Conservation (phyloP, 2,113 vertebrate species). For the Thomomys bottae region DNA sequence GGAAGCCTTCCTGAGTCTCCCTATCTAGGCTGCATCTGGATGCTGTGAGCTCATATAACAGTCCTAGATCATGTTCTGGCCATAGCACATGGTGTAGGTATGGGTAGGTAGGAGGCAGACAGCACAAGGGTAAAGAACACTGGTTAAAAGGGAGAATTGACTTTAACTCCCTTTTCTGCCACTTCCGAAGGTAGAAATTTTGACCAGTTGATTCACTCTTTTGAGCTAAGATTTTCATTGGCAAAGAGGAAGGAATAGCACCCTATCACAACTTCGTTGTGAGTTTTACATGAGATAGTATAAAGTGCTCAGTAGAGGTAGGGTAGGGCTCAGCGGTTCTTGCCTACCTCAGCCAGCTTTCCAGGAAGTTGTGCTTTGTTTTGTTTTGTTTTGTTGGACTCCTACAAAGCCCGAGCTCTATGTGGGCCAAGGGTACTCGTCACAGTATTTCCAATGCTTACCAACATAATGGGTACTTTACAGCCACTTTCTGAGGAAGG, state of each 20-base stretch:
- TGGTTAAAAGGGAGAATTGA: background rate
- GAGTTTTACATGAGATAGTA: background rate
- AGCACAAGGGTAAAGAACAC: background rate
- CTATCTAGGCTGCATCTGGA: background rate
- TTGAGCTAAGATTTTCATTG: background rate
- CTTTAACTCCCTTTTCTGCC: background rate
- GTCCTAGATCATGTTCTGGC: background rate
- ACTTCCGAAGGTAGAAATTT: background rate
- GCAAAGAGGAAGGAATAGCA: background rate
- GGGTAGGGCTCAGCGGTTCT: background rate
- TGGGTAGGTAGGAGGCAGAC: background rate
- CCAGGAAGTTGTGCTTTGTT: background rate
- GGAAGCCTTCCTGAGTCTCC: background rate
- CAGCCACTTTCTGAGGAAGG: background rate
- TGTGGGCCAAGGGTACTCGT: background rate
- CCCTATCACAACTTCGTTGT: background rate
- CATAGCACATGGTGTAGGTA: rapidly evolving
- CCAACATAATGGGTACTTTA: background rate
- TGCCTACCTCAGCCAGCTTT: background rate
- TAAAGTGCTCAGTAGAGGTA: background rate
- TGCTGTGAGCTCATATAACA: background rate
- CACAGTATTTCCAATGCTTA: background rate
- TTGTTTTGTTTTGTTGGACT: background rate
- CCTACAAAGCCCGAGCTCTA: background rate
- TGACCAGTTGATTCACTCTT: background rate